Percentiles rank a stretch among this genome's conserved stretches.
Conservation (phyloP, 2,888 invertebrate genomes). For the Gortyna flavago region DNA sequence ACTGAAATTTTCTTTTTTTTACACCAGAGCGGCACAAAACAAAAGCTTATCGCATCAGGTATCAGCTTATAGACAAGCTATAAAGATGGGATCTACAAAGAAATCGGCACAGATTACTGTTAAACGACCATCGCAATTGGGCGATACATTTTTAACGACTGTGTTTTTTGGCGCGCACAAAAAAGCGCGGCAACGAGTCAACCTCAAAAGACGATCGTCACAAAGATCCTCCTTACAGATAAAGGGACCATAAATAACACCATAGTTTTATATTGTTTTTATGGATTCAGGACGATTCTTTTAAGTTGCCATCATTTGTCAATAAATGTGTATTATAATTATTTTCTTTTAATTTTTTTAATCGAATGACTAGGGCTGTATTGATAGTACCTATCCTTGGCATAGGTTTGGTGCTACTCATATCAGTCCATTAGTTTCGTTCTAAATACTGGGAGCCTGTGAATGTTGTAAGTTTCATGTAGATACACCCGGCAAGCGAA, state of each 20-base stretch:
- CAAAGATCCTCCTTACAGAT: slow-evolving; percentile 80
- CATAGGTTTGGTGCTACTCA: background rate
- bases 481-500: background rate
- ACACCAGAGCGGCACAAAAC: slow-evolving; percentile 60
- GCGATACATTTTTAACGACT: slow-evolving; percentile 78
- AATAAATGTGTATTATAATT: slow-evolving; percentile 63
- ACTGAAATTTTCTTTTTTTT: slow-evolving; percentile 34
- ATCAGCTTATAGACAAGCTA: slow-evolving; percentile 76
- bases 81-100: slow-evolving; percentile 87
- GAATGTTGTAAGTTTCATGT: no score
- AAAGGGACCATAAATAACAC: slow-evolving; percentile 87
- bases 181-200: slow-evolving; percentile 85
- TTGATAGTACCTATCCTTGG: slow-evolving; percentile 46
- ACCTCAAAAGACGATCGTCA: slow-evolving; percentile 84
- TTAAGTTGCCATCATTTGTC: slow-evolving; percentile 66
- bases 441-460: background rate
- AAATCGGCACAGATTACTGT: slow-evolving; percentile 82
- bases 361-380: slow-evolving; percentile 46
- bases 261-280: slow-evolving; percentile 76
- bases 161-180: slow-evolving; percentile 77
- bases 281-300: slow-evolving; percentile 60
- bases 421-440: background rate
- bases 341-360: slow-evolving; percentile 51
- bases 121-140: slow-evolving; percentile 77
- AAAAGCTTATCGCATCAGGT: slow-evolving; percentile 64